These are phyloP conservation scores for Hylomyscus alleni DNA, from an alignment of 2,797 vertebrate species.

Conservation along the genomic window DNA sequence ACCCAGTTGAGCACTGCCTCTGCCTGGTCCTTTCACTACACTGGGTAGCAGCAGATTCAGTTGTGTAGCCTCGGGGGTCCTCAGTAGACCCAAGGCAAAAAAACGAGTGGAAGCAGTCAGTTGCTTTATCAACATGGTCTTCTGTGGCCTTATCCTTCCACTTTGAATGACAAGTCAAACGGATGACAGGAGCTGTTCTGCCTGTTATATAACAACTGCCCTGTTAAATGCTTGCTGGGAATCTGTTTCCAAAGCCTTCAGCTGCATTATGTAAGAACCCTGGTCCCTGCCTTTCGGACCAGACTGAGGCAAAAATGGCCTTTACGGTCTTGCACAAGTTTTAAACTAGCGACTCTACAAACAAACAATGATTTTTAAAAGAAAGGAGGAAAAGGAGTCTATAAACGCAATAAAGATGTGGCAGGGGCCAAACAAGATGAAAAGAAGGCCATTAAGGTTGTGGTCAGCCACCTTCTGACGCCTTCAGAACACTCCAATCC, in stretches of 20 bases:
- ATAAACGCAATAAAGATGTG: conserved; percentile 76
- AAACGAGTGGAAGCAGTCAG: neutral
- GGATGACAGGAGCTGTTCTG: neutral
- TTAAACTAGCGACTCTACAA: conserved; percentile 75
- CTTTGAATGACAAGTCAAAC: conserved; percentile 32
- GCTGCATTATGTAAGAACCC: conserved; percentile 67
- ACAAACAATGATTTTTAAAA: conserved; percentile 74
- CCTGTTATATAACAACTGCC: conserved; percentile 63
- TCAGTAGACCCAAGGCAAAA: neutral
- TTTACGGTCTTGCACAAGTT: conserved; percentile 79
- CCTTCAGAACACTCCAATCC: neutral
- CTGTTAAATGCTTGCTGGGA: conserved; percentile 57
- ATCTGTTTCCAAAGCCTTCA: conserved; percentile 71
- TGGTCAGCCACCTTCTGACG: conserved; percentile 48
- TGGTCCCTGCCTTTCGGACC: conserved; percentile 64
- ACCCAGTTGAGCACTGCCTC: conserved; percentile 55
- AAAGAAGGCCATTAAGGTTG: conserved; percentile 57
- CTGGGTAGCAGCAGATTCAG: neutral
- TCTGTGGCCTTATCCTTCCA: neutral
- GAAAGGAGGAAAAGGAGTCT: conserved; percentile 52
- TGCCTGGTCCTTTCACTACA: neutral
- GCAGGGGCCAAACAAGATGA: conserved; percentile 66
- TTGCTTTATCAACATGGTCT: neutral
- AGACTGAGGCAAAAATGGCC: conserved; percentile 66
- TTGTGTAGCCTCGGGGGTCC: neutral